Conservation (phyloP, 2,888 invertebrate species). For the Steinernema hermaphroditum region DNA sequence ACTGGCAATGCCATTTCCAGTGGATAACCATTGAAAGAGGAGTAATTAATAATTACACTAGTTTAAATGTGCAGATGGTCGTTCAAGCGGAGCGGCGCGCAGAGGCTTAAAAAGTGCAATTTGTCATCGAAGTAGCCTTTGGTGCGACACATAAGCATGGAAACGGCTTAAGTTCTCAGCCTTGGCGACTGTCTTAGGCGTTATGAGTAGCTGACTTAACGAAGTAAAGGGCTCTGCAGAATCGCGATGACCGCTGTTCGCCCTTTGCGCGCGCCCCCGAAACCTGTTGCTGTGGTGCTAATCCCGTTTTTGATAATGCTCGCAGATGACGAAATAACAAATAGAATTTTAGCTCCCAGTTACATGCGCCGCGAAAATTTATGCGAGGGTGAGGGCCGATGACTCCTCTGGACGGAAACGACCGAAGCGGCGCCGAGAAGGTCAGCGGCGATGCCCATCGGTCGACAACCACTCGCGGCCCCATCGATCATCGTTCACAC, state of each 20-base stretch:
- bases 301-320: constrained; percentile 27
- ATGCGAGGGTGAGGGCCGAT: constrained; percentile 17
- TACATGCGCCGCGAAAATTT: constrained; percentile 11
- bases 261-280: constrained; percentile 2
- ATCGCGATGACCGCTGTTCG: constrained; percentile 10
- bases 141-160: neutral
- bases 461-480: neutral
- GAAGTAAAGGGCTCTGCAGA: too few relatives aligned
- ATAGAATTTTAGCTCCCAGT: neutral
- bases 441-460: constrained; percentile 8
- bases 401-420: neutral
- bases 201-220: too few relatives aligned
- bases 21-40: constrained; percentile 21
- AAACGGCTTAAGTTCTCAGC: neutral
- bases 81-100: constrained; percentile 17
- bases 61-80: constrained; percentile 30
- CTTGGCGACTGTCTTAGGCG: too few relatives aligned
- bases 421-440: neutral
- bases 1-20: neutral
- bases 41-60: constrained; percentile 31
- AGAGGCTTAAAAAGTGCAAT: constrained; percentile 29
- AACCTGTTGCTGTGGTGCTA: constrained; percentile 23
- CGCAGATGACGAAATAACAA: constrained; percentile 8
- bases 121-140: constrained; percentile 7
- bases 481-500: constrained; percentile 30